These are phyloP conservation scores for Jaculus jaculus DNA, from an alignment of 2,113 vertebrate genomes.

Conservation along the genomic window DNA sequence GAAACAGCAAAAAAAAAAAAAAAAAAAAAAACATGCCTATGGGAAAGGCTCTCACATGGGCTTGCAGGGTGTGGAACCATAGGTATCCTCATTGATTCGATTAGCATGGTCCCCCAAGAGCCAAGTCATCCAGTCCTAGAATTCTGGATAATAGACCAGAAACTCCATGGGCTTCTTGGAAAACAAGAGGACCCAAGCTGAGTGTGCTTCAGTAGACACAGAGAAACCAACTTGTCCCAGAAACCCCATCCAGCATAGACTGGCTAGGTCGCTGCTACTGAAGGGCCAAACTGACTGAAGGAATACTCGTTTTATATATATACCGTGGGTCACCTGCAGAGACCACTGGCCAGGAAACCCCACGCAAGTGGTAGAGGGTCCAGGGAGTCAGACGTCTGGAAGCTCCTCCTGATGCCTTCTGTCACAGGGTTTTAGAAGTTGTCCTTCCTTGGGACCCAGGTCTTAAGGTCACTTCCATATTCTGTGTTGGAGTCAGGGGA, in stretches of 20 bases:
- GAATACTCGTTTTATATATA: no score
- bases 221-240: not conserved
- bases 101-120: not conserved
- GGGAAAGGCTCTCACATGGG: not conserved
- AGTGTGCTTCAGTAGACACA: not conserved
- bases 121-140: not conserved
- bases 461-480: not conserved
- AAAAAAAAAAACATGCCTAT: not conserved
- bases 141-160: not conserved
- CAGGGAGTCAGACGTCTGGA: not conserved
- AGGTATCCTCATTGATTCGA: not conserved
- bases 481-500: not conserved
- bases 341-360: not conserved
- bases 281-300: not conserved
- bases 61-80: accelerated
- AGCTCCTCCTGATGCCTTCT: accelerated
- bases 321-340: not conserved
- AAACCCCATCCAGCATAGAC: not conserved
- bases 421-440: not conserved
- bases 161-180: not conserved
- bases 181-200: not conserved
- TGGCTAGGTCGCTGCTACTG: not conserved
- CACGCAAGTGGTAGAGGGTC: not conserved
- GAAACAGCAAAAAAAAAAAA: no score
- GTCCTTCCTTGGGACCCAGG: not conserved